Evolutionary conservation across 2,888 invertebrate species (phyloP), one percentile per base, ranked within the genome.

Genomic region (Xestia ashworthii): DNA sequence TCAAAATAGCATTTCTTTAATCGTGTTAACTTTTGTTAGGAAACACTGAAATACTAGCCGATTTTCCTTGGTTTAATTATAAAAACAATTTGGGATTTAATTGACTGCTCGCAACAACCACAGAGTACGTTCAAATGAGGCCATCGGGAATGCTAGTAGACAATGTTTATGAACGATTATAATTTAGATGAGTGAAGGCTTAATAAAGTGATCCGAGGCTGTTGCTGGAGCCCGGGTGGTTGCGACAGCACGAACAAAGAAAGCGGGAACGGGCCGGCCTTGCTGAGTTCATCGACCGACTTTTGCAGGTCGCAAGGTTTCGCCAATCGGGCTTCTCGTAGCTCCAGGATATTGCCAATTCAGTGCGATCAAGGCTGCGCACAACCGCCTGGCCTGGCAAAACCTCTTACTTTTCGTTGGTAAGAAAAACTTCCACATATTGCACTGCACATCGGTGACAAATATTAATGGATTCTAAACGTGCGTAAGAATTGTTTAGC

Each of bases 341-440:
- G 93, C 96, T 96, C 96, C 96, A 96, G 96, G 96, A 96, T 96
- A 96, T 96, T 96, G 96, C 95, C 96, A 96, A 96, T 96, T 95
- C 95, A 94, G 92, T 89, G 92, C 95, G 94, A 95, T 95, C 96
- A 96, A 96, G 96, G 96, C 95, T 96, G 93, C 91, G 85, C 90
- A 89, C 91, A 91, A 93, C 93, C 90, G 91, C 89, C 89, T 81
- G 87, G 88, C 88, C 83, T 80, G 91, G 85, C 90, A 89, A 88
- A 91, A 92, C 95, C 95, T 95, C 93, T 96, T 96, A 96, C 96
- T 96, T 96, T 96, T 94, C 87, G 90, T 90, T 91, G 87, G 90
- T 89, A 89, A 92, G 93, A 92, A 94, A 94, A 93, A 89, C 83
- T 83, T 89, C 82, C 88, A 89, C 88, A 84, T 86, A 86, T 88